These are phyloP conservation scores for Probosciger aterrimus DNA, from an alignment of 2,113 vertebrate genomes.

Conservation along the genomic window DNA sequence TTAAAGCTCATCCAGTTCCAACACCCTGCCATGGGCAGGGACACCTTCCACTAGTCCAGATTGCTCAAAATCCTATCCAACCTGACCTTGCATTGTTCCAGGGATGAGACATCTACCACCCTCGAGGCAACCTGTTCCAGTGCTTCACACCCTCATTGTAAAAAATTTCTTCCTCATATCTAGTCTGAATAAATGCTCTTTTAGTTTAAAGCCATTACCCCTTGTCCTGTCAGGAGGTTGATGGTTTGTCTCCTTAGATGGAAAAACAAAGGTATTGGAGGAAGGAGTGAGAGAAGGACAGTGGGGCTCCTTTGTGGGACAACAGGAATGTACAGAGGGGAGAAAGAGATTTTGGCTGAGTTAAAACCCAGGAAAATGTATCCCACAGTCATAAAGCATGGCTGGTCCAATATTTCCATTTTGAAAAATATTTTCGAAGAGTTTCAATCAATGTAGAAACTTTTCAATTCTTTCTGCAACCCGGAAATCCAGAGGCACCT, in stretches of 20 bases:
- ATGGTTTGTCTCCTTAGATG: background rate
- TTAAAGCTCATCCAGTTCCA: background rate
- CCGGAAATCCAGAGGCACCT: background rate
- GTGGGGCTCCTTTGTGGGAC: background rate
- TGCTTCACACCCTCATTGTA: accelerated
- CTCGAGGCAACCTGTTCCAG: background rate
- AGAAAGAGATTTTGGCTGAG: background rate
- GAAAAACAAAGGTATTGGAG: background rate
- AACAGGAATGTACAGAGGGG: background rate
- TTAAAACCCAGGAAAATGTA: background rate
- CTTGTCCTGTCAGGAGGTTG: background rate
- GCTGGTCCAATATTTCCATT: background rate
- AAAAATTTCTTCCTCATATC: background rate
- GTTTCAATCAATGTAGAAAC: background rate
- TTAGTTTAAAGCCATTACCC: background rate
- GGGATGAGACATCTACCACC: background rate
- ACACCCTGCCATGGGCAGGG: background rate
- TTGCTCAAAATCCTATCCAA: background rate
- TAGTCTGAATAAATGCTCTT: background rate
- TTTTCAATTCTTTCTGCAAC: background rate
- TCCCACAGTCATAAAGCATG: background rate
- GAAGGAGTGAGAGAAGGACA: background rate
- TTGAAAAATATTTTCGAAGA: background rate
- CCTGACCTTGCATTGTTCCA: background rate
- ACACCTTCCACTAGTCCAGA: background rate